Conservation (phyloP, 2,888 invertebrate species). For the Bedellia somnulentella region DNA sequence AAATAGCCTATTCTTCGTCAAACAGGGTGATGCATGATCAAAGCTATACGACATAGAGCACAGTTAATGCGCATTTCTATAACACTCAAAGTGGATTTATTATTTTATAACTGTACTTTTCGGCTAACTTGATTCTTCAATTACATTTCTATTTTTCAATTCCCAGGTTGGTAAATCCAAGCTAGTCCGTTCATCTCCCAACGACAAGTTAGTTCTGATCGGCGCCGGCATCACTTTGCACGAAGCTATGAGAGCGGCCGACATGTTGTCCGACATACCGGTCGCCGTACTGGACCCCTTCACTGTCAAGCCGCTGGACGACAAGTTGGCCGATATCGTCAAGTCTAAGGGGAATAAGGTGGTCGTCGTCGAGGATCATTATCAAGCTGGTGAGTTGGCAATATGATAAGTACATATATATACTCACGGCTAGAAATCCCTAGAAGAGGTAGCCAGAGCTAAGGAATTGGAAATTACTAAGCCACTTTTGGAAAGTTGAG, state of each 20-base stretch:
- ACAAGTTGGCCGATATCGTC: conserved; percentile 74
- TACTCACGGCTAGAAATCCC: no score
- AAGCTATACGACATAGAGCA: no score
- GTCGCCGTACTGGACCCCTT: conserved; percentile 90
- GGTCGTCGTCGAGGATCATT: conserved; percentile 96
- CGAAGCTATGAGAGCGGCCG: conserved; percentile 86
- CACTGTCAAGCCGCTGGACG: conserved; percentile 94
- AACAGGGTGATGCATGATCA: no score
- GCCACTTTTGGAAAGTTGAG: no score
- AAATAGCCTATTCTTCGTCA: no score
- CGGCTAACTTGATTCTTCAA: no score
- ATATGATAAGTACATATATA: neutral
- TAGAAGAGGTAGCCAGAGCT: no score
- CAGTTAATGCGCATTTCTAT: no score
- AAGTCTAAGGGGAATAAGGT: conserved; percentile 78
- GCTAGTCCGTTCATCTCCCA: conserved; percentile 72
- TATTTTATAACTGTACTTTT: no score
- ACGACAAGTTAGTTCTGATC: conserved; percentile 84
- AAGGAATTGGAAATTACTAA: no score
- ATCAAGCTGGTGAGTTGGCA: conserved; percentile 71
- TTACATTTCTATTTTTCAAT: no score
- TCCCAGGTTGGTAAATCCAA: conserved; percentile 72
- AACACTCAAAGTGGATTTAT: no score
- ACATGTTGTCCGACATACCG: conserved; percentile 61
- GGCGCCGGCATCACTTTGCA: conserved; percentile 93